A percentile compares a stretch with the other conserved stretches of the same genome.
These are phyloP conservation scores for Mormyrus hasselquistii DNA, from an alignment of 2,797 vertebrate genomes.

Conservation along the genomic window DNA sequence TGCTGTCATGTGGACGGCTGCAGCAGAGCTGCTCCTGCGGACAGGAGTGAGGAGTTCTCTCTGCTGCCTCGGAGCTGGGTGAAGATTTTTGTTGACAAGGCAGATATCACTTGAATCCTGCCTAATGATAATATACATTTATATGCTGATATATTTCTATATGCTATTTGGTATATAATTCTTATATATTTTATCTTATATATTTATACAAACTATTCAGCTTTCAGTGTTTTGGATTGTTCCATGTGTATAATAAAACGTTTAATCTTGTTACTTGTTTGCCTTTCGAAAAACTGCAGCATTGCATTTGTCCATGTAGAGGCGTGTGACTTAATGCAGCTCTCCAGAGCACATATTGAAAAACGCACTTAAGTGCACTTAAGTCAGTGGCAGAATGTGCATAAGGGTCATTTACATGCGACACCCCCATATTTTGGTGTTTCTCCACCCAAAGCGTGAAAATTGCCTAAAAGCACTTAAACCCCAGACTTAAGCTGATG, in stretches of 20 bases:
- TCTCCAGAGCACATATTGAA: background rate
- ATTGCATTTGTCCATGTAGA: background rate
- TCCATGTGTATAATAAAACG: background rate
- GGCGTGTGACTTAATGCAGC: background rate
- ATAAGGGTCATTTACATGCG: background rate
- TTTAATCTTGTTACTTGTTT: background rate
- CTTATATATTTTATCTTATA: background rate
- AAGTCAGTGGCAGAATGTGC: background rate
- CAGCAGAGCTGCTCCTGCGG: too few species aligned
- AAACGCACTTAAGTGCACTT: background rate
- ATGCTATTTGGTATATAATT: background rate
- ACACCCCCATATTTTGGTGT: background rate
- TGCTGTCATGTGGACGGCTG: background rate
- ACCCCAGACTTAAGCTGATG: background rate
- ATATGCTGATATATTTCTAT: background rate
- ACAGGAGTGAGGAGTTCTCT: background rate
- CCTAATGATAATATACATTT: background rate
- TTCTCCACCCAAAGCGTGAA: background rate
- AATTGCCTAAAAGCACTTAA: background rate
- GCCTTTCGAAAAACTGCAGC: background rate
- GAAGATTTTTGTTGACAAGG: background rate
- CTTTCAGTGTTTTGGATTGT: background rate
- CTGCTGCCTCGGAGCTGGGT: background rate
- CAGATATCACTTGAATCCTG: background rate
- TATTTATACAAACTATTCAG: background rate